These are phyloP conservation scores for Orestias chungarensis DNA, from an alignment of 2,797 vertebrate species.

Conservation along the genomic window DNA sequence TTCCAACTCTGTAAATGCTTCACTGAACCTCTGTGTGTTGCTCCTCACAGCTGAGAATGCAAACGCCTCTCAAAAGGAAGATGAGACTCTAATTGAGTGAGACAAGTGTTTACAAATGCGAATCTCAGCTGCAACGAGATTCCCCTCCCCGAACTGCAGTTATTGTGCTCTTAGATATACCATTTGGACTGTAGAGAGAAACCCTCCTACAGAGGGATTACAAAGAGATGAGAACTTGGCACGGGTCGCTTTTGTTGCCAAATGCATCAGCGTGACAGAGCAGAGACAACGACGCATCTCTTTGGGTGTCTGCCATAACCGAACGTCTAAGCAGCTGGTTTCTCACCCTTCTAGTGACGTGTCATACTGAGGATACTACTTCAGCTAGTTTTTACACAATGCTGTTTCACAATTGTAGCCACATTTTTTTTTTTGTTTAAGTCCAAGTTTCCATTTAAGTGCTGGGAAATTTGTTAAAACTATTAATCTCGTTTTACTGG, in stretches of 20 bases:
- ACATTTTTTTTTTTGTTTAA: constrained; percentile 4
- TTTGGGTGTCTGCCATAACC: constrained; percentile 35
- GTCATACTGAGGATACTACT: constrained; percentile 10
- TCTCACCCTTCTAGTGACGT: constrained; percentile 25
- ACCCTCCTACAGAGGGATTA: background rate
- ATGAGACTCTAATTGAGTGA: constrained; percentile 56
- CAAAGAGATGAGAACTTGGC: constrained; percentile 32
- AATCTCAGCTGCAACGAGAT: constrained; percentile 43
- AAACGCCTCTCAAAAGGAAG: constrained; percentile 69
- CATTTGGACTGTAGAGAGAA: constrained; percentile 26
- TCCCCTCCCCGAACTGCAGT: constrained; percentile 24
- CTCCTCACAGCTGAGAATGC: constrained; percentile 78
- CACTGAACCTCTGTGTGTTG: constrained; percentile 66
- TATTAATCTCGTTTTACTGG: background rate
- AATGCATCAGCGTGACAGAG: constrained; percentile 32
- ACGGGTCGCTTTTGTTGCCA: constrained; percentile 17
- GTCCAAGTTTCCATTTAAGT: background rate
- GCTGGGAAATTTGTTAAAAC: background rate
- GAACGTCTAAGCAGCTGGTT: constrained; percentile 48
- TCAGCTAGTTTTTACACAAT: constrained; percentile 17
- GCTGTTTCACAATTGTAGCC: constrained; percentile 5
- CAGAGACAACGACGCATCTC: constrained; percentile 25
- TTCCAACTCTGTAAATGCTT: constrained; percentile 73
- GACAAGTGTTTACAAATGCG: constrained; percentile 66
- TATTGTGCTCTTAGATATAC: constrained; percentile 50